phyloP scores from a whole-genome alignment of 2,113 vertebrate species.

The Typhlomys cinereus region DNA sequence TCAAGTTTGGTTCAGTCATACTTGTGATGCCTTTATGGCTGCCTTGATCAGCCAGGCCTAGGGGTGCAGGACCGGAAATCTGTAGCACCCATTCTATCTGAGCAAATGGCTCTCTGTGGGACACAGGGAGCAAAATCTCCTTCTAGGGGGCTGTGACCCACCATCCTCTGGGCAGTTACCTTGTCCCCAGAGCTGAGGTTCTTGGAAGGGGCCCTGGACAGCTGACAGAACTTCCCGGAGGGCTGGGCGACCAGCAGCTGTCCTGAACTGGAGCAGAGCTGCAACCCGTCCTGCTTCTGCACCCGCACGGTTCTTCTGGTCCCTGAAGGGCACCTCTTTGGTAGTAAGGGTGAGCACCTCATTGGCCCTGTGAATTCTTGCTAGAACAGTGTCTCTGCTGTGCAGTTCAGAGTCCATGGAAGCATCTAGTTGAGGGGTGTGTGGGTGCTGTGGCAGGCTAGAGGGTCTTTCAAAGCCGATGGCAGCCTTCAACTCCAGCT shows the following conservation, averaged over 20 bases:
- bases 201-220: constrained; percentile 43
- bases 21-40: background rate
- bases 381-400: background rate
- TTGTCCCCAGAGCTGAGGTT: constrained; percentile 47
- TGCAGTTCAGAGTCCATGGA: background rate
- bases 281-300: background rate
- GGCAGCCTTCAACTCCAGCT: background rate
- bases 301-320: background rate
- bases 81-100: constrained; percentile 23
- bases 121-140: background rate
- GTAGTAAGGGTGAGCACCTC: background rate
- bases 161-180: constrained; percentile 57
- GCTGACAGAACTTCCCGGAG: constrained; percentile 52
- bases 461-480: background rate
- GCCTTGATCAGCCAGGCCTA: background rate
- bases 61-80: background rate
- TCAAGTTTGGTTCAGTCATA: rapidly evolving
- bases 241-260: constrained; percentile 63
- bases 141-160: constrained; percentile 15
- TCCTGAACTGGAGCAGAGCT: background rate
- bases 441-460: background rate
- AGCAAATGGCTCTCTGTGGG: constrained; percentile 53
- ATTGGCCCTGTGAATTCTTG: background rate
- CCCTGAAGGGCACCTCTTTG: background rate
- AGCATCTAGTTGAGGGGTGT: background rate